Conservation (phyloP, 2,113 vertebrate genomes). For the Notarius quadriscutis region DNA sequence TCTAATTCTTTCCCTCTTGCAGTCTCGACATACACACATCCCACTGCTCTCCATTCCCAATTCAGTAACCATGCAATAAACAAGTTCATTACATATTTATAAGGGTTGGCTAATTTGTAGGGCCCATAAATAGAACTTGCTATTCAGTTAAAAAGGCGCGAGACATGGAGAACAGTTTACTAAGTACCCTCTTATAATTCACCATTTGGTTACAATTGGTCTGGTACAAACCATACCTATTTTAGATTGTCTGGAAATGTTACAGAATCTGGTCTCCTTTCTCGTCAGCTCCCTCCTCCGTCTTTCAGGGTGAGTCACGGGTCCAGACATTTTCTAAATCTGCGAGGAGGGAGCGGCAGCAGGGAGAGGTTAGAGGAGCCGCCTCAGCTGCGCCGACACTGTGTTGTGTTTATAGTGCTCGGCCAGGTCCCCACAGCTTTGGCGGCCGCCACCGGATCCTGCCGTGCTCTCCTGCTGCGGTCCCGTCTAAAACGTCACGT, state of each 20-base stretch:
- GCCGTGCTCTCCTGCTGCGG: constrained; percentile 53
- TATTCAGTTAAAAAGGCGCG: constrained; percentile 50
- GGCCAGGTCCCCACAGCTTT: constrained; percentile 56
- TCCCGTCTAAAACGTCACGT: constrained; percentile 58
- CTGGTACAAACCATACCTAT: constrained; percentile 58
- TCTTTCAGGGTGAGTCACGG: constrained; percentile 70
- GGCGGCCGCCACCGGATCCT: constrained; percentile 56
- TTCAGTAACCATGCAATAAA: constrained; percentile 43
- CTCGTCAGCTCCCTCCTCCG: constrained; percentile 59
- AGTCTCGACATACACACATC: not conserved
- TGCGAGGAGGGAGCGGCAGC: constrained; percentile 39
- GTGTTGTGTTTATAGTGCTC: constrained; percentile 64
- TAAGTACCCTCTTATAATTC: constrained; percentile 53
- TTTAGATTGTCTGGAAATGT: constrained; percentile 73
- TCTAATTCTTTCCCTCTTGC: not conserved
- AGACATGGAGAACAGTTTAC: constrained; percentile 19
- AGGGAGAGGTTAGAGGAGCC: constrained; percentile 63
- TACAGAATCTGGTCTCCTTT: constrained; percentile 58
- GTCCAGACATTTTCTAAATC: constrained; percentile 69
- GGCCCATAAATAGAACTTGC: constrained; percentile 42
- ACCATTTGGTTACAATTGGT: constrained; percentile 70
- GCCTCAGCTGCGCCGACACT: constrained; percentile 57
- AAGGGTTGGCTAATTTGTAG: constrained; percentile 46
- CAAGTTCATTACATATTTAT: constrained; percentile 53
- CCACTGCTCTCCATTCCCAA: constrained; percentile 12